Conservation (phyloP, 2,797 vertebrate species). For the Lateolabrax maculatus region DNA sequence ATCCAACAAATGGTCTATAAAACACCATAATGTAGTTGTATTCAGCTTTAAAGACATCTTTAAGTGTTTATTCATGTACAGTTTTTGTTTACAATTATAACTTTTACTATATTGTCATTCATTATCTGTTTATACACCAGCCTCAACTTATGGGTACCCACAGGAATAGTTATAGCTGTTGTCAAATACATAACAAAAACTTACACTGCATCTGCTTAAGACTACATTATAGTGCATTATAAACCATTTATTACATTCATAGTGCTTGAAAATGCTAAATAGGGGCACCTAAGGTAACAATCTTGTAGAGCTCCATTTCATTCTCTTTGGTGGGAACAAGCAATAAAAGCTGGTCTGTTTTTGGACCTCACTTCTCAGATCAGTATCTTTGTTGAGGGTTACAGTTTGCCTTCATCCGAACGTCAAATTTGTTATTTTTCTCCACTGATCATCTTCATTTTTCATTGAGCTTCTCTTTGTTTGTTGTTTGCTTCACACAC, state of each 20-base stretch:
- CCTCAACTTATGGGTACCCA: not conserved
- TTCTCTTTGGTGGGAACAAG: too few relatives aligned
- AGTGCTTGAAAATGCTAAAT: too few relatives aligned
- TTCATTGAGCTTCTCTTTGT: too few relatives aligned
- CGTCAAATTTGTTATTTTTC: too few relatives aligned
- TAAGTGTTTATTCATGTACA: not conserved
- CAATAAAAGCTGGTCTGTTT: too few relatives aligned
- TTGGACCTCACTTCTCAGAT: too few relatives aligned
- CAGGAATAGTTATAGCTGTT: not conserved
- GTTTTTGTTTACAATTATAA: not conserved
- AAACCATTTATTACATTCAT: not conserved
- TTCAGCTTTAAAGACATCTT: not conserved
- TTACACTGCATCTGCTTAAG: not conserved
- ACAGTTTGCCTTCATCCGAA: too few relatives aligned
- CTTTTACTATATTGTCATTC: not conserved
- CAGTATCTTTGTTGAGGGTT: too few relatives aligned
- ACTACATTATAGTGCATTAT: not conserved
- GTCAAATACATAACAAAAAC: not conserved
- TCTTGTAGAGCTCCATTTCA: too few relatives aligned
- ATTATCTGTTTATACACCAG: not conserved
- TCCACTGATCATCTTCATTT: too few relatives aligned
- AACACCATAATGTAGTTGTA: not conserved
- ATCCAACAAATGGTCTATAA: not conserved
- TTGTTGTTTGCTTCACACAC: too few relatives aligned
- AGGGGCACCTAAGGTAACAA: too few relatives aligned